A percentile compares a stretch with the other conserved stretches of the same genome.
Conservation (phyloP, 1,140 invertebrate species). For the Trachymyrmex cornetzi region DNA sequence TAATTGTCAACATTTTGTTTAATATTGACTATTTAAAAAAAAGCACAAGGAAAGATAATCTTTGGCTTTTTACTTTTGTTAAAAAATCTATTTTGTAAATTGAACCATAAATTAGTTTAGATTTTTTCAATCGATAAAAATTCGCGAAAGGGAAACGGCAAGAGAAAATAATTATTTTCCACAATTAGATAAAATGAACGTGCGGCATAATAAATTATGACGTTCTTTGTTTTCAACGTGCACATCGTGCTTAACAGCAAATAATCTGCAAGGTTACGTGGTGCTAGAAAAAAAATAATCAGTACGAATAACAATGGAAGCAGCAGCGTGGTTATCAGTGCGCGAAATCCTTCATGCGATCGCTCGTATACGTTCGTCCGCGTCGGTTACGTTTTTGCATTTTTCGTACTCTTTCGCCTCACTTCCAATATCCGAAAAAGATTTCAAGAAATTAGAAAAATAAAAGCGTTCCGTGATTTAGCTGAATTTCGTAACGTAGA, state of each 20-base stretch:
- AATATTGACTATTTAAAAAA: background rate
- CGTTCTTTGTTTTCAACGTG: background rate
- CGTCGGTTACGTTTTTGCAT: background rate
- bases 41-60: background rate
- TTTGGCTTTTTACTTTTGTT: background rate
- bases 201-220: slow-evolving; percentile 29
- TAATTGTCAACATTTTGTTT: background rate
- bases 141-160: background rate
- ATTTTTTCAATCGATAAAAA: background rate
- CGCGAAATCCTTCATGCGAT: background rate
- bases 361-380: background rate
- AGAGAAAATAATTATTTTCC: slow-evolving; percentile 12
- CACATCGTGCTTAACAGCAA: slow-evolving; percentile 9
- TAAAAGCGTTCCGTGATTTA: background rate
- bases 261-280: slow-evolving; percentile 41
- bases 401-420: background rate
- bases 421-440: background rate
- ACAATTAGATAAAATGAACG: background rate
- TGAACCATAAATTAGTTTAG: background rate
- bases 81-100: background rate
- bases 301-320: background rate
- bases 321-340: slow-evolving; percentile 9
- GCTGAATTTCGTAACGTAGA: background rate
- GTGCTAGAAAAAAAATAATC: slow-evolving; percentile 34
- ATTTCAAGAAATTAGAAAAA: background rate